Evolutionary conservation across 92 coral and sea anemone genomes (phyloP), one percentile per base, ranked within the genome.

Genomic region (Parazoanthus darwini): DNA sequence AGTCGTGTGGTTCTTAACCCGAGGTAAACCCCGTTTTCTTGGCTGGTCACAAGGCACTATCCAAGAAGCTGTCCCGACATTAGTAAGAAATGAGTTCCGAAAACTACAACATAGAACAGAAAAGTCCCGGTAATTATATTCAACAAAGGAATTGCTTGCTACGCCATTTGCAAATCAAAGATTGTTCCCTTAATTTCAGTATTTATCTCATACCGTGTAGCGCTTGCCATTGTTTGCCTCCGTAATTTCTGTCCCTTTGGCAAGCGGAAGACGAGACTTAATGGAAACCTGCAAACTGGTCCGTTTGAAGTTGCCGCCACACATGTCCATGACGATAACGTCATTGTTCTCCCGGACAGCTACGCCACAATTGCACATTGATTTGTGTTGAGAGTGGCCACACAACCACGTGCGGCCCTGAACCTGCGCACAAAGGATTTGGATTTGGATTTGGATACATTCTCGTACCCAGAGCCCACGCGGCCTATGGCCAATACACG

Each of bases 281-380:
- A 95, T 80, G 81, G 94, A 81, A 44, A 96, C 91, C 75, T 94
- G 94, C 75, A 93, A 85, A 84, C 95, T 95, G 46, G 96, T 95
- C 83, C 92, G 88, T 66, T 82, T 86, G 88, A 93, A 92, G 25
- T 76, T 74, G 39, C 98, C 99, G 74, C 77, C 82, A 79, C 99
- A 96, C 99, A 96, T 96, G 72, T 96, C 93, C 88, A 95, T 95
- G 63, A 80, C 94, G 56, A 96, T 92, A 90, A 96, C 96, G 88
- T 96, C 95, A 86, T 88, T 91, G 23, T 91, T 85, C 63, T 94
- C 97, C 20, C 96, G 91, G 39, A 92, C 91, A 16, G 96, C 98
- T 16, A 95, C 96, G 44, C 95, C 98, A 86, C 99, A 96, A 13
- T 93, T 87, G 70, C 99, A 96, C 15, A 91, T 86, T 13, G 92